Evolutionary conservation across 2,113 vertebrate species (phyloP).

Genomic region (Lanius ludovicianus): DNA sequence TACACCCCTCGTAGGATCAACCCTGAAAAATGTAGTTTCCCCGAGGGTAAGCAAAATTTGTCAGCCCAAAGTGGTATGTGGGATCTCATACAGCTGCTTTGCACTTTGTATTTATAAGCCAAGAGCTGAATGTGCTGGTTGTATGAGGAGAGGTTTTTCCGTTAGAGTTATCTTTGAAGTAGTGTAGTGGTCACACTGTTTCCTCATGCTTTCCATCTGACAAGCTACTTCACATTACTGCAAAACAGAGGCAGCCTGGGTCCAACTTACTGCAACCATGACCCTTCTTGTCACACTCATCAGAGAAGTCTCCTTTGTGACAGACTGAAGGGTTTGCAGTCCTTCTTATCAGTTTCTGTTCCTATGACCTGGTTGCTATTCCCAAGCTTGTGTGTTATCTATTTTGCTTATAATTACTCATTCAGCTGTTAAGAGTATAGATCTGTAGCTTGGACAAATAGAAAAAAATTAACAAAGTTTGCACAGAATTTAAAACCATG

Average conservation of each 20-base stretch:
- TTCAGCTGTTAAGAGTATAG: background rate
- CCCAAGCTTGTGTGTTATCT: background rate
- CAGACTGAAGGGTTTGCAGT: background rate
- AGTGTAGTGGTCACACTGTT: background rate
- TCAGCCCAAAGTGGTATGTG: background rate
- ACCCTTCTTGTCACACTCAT: background rate
- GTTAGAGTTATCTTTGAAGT: background rate
- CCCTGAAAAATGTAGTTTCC: background rate
- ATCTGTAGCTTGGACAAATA: background rate
- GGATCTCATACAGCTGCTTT: background rate
- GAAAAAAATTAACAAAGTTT: background rate
- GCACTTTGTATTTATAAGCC: background rate
- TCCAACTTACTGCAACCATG: background rate
- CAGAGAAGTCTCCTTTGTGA: background rate
- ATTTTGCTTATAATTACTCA: background rate
- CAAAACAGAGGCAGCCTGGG: background rate
- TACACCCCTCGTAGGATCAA: background rate
- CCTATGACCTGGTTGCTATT: background rate
- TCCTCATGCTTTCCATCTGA: background rate
- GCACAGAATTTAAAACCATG: background rate
- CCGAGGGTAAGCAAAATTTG: background rate
- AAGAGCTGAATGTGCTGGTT: background rate
- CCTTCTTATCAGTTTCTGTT: background rate
- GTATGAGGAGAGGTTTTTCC: background rate
- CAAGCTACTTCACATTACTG: background rate